Conservation (phyloP, 2,113 vertebrate genomes). For the Trochalopteron elliotii region DNA sequence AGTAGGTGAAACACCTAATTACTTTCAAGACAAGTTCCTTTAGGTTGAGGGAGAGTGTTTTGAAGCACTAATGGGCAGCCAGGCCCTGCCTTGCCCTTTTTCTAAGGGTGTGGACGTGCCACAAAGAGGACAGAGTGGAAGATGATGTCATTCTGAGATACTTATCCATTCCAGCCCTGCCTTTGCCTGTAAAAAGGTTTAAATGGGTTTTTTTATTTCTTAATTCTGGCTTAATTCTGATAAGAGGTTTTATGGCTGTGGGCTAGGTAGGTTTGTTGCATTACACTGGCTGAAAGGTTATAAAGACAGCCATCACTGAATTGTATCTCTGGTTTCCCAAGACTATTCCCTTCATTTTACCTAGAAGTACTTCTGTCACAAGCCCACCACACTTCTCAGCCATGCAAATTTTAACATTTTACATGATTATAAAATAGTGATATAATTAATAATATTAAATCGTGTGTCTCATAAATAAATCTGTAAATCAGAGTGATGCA, state of each 20-base stretch:
- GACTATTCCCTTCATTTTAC: not conserved
- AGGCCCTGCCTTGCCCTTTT: not conserved
- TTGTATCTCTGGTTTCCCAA: not conserved
- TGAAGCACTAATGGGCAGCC: not conserved
- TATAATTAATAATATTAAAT: not conserved
- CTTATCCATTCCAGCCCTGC: not conserved
- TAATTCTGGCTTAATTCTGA: not conserved
- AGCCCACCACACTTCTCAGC: not conserved
- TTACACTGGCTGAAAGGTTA: not conserved
- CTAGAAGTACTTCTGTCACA: not conserved
- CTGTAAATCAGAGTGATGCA: not conserved
- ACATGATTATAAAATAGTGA: not conserved
- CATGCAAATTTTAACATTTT: not conserved
- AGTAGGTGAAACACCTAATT: not conserved
- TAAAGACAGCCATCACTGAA: not conserved
- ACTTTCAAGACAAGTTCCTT: not conserved
- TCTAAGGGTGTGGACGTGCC: not conserved
- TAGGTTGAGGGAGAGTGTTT: not conserved
- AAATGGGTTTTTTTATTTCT: not conserved
- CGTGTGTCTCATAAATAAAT: not conserved
- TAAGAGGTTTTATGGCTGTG: not conserved
- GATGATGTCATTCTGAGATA: not conserved
- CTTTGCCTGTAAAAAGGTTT: slow-evolving; percentile 12
- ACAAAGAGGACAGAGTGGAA: not conserved
- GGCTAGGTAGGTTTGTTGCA: not conserved